A percentile compares a stretch with the other conserved stretches of the same genome.
These are phyloP conservation scores for Eudyptes chrysolophus DNA, from an alignment of 2,113 vertebrate genomes.

Conservation along the genomic window DNA sequence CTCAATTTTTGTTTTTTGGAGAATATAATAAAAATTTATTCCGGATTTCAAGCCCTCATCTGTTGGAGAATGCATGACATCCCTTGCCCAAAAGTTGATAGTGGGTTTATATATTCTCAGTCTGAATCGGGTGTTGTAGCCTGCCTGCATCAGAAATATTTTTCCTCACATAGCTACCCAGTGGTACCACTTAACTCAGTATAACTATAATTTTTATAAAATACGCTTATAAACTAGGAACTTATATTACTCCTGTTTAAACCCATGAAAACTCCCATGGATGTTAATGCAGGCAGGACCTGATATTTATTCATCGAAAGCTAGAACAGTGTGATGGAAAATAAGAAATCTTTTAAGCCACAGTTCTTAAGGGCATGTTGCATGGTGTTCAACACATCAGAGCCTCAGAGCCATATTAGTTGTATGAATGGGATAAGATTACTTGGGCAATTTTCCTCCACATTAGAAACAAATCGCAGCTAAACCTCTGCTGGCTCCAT, in stretches of 20 bases:
- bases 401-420: conserved; percentile 54
- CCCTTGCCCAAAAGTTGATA: not conserved
- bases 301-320: conserved; percentile 56
- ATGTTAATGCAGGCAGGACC: not conserved
- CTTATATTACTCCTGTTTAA: conserved; percentile 26
- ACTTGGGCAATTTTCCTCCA: conserved; percentile 54
- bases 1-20: not conserved
- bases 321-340: conserved; percentile 21
- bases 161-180: not conserved
- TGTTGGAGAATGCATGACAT: not conserved
- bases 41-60: not conserved
- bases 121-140: conserved; percentile 10
- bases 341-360: conserved; percentile 59
- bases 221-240: conserved; percentile 47
- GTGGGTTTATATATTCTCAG: not conserved
- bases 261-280: conserved; percentile 22
- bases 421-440: conserved; percentile 58
- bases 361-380: conserved; percentile 33
- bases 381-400: conserved; percentile 45
- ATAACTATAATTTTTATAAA: conserved; percentile 39
- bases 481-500: conserved; percentile 58
- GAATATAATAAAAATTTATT: not conserved
- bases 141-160: not conserved
- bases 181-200: conserved; percentile 8
- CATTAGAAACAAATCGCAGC: conserved; percentile 54